Evolutionary conservation across 2,797 vertebrate species (phyloP).

Genomic region (Enteromius fasciolatus): DNA sequence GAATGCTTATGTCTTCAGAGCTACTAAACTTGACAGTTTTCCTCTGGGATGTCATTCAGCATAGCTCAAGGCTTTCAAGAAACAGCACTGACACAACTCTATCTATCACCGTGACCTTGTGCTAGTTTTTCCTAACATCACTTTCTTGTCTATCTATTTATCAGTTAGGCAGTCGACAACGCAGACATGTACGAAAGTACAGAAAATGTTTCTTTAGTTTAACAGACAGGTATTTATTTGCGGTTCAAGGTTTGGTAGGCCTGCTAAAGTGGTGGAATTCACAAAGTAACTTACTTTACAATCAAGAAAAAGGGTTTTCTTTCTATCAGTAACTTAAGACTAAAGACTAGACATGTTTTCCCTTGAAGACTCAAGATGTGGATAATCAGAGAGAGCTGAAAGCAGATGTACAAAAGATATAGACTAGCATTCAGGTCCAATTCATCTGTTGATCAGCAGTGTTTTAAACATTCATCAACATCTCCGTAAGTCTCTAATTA

Average conservation of each 20-base stretch:
- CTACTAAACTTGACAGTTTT: neutral
- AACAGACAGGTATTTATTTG: neutral
- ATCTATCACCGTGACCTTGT: slow-evolving; percentile 19
- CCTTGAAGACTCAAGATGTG: neutral
- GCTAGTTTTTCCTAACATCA: neutral
- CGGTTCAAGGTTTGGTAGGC: neutral
- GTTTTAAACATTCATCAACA: slow-evolving; percentile 36
- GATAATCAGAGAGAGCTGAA: slow-evolving; percentile 6
- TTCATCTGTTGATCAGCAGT: slow-evolving; percentile 23
- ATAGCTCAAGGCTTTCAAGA: neutral
- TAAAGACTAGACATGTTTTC: neutral
- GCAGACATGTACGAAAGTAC: neutral
- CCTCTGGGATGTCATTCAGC: neutral
- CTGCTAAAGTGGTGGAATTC: neutral
- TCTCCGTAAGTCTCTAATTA: slow-evolving; percentile 32
- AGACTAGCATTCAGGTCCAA: neutral
- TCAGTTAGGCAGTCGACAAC: neutral
- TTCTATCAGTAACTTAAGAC: neutral
- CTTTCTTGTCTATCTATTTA: neutral
- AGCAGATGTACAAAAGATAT: neutral
- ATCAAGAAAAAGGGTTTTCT: neutral
- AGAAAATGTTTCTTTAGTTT: neutral
- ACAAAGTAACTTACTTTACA: neutral
- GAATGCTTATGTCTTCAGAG: neutral
- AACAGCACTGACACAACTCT: neutral